A percentile compares a stretch with the other conserved stretches of the same genome.
Conservation (phyloP, 1,140 invertebrate species). For the Conus betulinus region DNA sequence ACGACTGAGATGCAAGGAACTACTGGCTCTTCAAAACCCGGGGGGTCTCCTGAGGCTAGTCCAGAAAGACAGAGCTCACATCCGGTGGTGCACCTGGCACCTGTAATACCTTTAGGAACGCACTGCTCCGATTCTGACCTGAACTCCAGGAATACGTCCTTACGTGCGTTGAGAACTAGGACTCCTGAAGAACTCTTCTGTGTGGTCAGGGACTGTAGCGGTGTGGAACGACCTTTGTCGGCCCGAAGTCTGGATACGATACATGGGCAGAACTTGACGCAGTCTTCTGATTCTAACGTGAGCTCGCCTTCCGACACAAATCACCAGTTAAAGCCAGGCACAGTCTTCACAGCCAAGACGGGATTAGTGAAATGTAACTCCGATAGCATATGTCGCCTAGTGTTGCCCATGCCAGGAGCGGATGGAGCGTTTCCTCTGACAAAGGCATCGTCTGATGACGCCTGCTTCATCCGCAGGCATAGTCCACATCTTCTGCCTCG, state of each 20-base stretch:
- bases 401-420: neutral
- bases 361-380: conserved; percentile 43
- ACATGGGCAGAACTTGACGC: neutral
- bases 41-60: neutral
- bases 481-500: conserved; percentile 3
- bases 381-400: conserved; percentile 30
- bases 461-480: conserved; percentile 17
- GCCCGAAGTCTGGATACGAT: conserved; percentile 3
- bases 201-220: neutral
- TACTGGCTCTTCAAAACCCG: neutral
- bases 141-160: neutral
- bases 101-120: neutral
- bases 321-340: neutral
- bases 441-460: conserved; percentile 41
- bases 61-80: neutral
- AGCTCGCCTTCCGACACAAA: neutral
- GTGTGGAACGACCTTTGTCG: neutral
- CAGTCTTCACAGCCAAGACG: neutral
- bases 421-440: neutral
- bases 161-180: too few relatives aligned
- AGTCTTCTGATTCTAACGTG: neutral
- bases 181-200: conserved; percentile 14
- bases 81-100: neutral
- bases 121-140: neutral
- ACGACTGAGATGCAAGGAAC: neutral